A percentile compares a stretch with the other conserved stretches of the same genome.
Evolutionary conservation across 1,140 invertebrate genomes (phyloP).

Genomic region (Nixonia krombeini): DNA sequence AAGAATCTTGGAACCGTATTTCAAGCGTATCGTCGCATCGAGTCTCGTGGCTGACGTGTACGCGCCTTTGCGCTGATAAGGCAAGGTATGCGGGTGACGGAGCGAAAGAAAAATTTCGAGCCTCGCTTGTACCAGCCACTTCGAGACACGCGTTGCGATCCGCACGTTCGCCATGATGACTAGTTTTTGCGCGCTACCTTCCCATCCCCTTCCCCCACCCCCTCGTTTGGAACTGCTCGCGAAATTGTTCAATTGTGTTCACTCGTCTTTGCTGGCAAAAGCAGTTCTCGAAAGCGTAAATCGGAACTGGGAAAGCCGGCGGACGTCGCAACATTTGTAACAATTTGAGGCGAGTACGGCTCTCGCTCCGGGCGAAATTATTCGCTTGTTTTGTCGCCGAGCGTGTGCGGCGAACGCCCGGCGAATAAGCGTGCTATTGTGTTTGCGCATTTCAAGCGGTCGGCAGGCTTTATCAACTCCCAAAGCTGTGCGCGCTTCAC

Average conservation of each 20-base stretch:
- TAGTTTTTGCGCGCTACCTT: conserved; percentile 52
- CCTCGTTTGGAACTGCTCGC: too few species aligned
- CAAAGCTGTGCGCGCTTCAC: not conserved
- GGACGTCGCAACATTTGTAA: not conserved
- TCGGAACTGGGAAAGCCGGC: too few species aligned
- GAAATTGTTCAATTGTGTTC: not conserved
- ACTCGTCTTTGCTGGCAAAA: conserved; percentile 1
- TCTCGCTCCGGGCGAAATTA: not conserved
- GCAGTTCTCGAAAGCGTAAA: too few species aligned
- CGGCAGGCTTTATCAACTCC: conserved; percentile 4
- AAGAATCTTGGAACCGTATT: conserved; percentile 3
- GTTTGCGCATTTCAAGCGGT: conserved; percentile 26
- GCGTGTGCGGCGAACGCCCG: not conserved
- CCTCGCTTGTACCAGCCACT: too few species aligned
- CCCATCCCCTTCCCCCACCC: too few species aligned
- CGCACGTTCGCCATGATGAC: conserved; percentile 44
- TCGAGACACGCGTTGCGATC: not conserved
- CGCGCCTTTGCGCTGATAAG: conserved; percentile 27
- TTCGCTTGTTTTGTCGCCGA: conserved; percentile 2
- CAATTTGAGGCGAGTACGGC: not conserved
- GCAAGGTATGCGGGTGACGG: conserved; percentile 38
- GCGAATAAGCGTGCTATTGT: conserved; percentile 8
- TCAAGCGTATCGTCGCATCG: conserved; percentile 11
- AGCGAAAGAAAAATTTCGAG: conserved; percentile 31
- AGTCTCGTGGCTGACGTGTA: conserved; percentile 1